Percentiles rank a stretch among this genome's conserved stretches.
Conservation (phyloP, 2,113 vertebrate species). For the Sylvietta virens region DNA sequence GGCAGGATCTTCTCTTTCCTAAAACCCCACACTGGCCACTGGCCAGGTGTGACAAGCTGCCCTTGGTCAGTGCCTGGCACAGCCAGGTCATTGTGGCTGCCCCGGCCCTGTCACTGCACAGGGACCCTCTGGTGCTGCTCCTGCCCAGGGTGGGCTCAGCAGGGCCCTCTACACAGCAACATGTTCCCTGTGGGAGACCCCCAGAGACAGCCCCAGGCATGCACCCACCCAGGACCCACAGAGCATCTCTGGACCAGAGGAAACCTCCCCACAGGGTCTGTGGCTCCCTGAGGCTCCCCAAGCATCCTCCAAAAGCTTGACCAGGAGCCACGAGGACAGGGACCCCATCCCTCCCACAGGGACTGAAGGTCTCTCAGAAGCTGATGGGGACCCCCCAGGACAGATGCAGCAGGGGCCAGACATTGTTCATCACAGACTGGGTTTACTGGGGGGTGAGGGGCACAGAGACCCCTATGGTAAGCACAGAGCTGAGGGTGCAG, state of each 20-base stretch:
- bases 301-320: neutral
- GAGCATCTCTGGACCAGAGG: neutral
- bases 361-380: neutral
- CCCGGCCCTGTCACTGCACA: neutral
- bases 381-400: accelerated
- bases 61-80: neutral
- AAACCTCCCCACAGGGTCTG: neutral
- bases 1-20: neutral
- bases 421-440: neutral
- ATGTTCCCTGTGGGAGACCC: neutral
- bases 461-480: accelerated
- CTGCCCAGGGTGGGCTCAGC: neutral
- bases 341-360: neutral
- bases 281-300: neutral
- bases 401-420: neutral
- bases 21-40: neutral
- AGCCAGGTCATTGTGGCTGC: accelerated
- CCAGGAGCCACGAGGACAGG: neutral
- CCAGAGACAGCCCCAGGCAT: neutral
- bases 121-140: neutral
- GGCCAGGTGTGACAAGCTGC: neutral
- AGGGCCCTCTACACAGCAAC: neutral
- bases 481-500: neutral
- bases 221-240: neutral
- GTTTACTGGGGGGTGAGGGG: neutral